Evolutionary conservation across 2,797 vertebrate species (phyloP).

Genomic region (Paedocypris micromegethes): DNA sequence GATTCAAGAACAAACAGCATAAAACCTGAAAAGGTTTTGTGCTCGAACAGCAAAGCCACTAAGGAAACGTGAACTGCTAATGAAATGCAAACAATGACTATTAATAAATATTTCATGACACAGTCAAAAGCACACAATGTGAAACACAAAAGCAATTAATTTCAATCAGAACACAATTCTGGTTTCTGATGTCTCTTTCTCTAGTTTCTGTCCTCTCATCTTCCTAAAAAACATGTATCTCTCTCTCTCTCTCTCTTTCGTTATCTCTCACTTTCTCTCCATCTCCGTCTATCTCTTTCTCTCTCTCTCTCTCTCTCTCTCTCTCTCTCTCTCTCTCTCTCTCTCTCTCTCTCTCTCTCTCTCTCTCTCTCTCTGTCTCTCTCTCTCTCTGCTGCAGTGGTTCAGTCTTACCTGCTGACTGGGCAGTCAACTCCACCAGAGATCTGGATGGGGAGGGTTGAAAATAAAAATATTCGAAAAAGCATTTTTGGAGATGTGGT

Average conservation of each 20-base stretch:
- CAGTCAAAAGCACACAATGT: not conserved
- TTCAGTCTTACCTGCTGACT: constrained; percentile 65
- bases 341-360: constrained; percentile 24
- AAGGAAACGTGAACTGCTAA: not conserved
- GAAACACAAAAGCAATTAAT: not conserved
- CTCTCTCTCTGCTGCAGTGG: constrained; percentile 58
- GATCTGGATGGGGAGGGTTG: constrained; percentile 20
- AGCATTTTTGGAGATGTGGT: constrained; percentile 9
- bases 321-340: not conserved
- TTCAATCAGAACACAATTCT: too few species aligned
- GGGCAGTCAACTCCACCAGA: constrained; percentile 61
- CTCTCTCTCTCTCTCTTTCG: constrained; percentile 12
- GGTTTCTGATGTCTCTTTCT: too few species aligned
- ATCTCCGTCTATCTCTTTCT: too few species aligned
- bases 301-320: too few species aligned
- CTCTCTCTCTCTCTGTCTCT: constrained; percentile 29
- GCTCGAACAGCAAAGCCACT: not conserved
- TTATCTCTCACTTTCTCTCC: not conserved
- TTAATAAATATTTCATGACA: not conserved
- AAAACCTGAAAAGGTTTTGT: not conserved
- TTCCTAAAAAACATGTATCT: constrained; percentile 8
- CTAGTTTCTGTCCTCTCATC: too few species aligned
- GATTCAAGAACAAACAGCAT: not conserved
- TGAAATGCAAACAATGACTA: not conserved
- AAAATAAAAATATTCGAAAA: constrained; percentile 3